Evolutionary conservation across 2,797 vertebrate genomes (phyloP), one percentile per base, ranked within the genome.

Genomic region (Spinibarbus caldwelli): DNA sequence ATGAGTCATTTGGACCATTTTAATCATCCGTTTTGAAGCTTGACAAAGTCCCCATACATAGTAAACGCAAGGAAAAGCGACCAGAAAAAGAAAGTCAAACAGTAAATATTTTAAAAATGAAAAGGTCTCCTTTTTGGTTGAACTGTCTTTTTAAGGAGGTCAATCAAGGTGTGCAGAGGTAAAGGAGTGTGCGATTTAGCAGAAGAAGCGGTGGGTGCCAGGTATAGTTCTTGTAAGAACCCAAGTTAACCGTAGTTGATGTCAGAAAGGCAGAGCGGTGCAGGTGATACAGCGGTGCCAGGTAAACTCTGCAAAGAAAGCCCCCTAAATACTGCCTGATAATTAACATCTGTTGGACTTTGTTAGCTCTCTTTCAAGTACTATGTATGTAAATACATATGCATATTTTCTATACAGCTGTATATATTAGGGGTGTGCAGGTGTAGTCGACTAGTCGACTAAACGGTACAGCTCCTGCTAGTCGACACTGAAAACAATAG

Each of bases 281-380:
- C 49, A 80, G 76, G 84, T 85, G 49, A 85, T 54, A 43, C 52
- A 62, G 45, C 23, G 7, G 26, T 66, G 66, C 71, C 71, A 80
- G 64, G 78, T 78, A 72, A 47, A n/a, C n/a, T n/a, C n/a, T n/a
- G n/a, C n/a, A n/a, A n/a, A n/a, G n/a, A 82, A 87, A 86, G 38
- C 49, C 57, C 57, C 83, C 29, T 73, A 82, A 87, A 86, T 83
- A 67, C 43, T 82, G 70, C 68, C 88, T 89, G 85, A 85, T 85
- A 87, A 87, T 85, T 89, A 89, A 76, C 86, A 89, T 89, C 78
- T n/a, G n/a, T n/a, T n/a, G n/a, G n/a, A n/a, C n/a, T n/a, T n/a
- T n/a, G n/a, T n/a, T n/a, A n/a, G n/a, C n/a, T n/a, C n/a, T n/a
- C n/a, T n/a, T n/a, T n/a, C n/a, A n/a, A n/a, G n/a, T n/a, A n/a